These are phyloP conservation scores for Gallinago undulata DNA, from an alignment of 2,113 vertebrate species.

Conservation along the genomic window DNA sequence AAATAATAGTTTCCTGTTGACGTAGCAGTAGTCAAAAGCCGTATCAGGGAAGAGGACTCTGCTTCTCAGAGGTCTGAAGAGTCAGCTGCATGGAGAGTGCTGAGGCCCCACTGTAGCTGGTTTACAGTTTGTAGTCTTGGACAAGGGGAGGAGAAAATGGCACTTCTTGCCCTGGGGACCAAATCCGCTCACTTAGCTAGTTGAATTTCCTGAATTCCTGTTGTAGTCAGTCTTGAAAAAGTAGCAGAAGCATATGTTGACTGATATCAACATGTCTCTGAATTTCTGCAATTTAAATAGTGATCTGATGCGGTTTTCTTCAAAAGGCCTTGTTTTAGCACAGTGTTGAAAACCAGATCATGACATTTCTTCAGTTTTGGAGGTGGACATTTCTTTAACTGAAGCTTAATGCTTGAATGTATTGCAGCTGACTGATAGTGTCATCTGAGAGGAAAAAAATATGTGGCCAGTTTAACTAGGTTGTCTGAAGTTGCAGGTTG, in stretches of 20 bases:
- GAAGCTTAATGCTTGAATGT: neutral
- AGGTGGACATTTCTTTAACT: neutral
- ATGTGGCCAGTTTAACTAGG: neutral
- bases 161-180: fast-evolving
- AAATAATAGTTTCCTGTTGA: neutral
- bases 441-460: neutral
- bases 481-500: neutral
- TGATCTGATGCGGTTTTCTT: neutral
- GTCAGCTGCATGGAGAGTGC: neutral
- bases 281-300: neutral
- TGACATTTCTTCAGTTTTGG: neutral
- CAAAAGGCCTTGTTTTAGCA: neutral
- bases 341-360: neutral
- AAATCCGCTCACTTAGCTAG: neutral
- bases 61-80: neutral
- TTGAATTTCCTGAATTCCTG: neutral
- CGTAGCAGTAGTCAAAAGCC: neutral
- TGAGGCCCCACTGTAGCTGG: neutral
- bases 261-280: neutral
- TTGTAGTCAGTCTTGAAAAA: neutral
- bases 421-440: neutral
- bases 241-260: neutral
- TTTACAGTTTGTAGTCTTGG: neutral
- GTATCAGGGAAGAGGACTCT: neutral
- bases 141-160: neutral